Evolutionary conservation across 2,113 vertebrate species (phyloP), one percentile per base, ranked within the genome.

Genomic region (Corythornis vintsioides): DNA sequence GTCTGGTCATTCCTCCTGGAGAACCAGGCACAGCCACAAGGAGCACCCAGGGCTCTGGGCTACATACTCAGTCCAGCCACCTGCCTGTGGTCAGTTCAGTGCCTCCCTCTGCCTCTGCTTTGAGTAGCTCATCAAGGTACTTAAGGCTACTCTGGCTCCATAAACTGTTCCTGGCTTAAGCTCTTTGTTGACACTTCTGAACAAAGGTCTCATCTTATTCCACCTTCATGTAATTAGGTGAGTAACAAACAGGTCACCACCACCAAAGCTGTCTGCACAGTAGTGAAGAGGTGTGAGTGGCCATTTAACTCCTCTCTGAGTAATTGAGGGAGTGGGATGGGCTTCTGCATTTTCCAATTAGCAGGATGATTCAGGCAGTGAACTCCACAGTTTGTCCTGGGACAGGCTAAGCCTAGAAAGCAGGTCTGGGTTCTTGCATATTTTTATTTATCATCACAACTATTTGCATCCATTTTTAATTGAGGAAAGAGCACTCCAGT

Each of bases 261-360:
- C 89, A 94, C 88, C 89, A 94, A 88, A 93, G 69, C 75, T 35
- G 15, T 88, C 72, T 65, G 80, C 1, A 1, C 72, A 28, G 87
- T 52, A 86, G 85, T 33, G 89, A 48, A 40, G 19, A 82, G 70
- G 88, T 92, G 92, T 85, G 78, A 85, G 89, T 77, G 71, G 64
- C 78, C 67, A 45, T 80, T 95, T 87, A 83, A 85, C 74, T 70
- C 3, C 5, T 13, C 50, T 10, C 59, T 95, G 91, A 95, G 89
- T 95, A 95, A 96, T 47, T 52, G 65, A 92, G 88, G 89, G 92
- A 93, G 91, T 72, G 89, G 91, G 92, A 89, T 92, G 93, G 40
- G 56, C 75, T 89, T 29, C 82, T 89, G 67, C 52, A 12, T 93
- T 95, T 90, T 91, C 77, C 47, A 65, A 78, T 95, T 94, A 94